Evolutionary conservation across 2,888 invertebrate genomes (phyloP), one percentile per base, ranked within the genome.

Genomic region (Camptogramma bilineatum): DNA sequence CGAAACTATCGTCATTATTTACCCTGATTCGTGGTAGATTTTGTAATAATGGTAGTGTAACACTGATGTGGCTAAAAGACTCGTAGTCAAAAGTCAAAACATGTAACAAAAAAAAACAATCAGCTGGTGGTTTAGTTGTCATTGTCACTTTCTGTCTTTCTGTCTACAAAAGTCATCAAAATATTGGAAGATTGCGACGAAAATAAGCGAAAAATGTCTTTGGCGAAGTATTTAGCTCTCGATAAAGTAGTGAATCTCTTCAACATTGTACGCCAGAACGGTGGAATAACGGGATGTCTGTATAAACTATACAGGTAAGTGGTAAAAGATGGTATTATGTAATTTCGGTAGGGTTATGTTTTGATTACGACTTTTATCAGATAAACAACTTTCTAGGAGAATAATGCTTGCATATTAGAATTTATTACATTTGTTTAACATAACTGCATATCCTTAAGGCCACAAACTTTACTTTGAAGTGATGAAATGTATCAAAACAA

Each of bases 291-390:
- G 28, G 94, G 93, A 2, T 95, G 96, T 0, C 76, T 96, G 56
- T 94, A 93, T 64, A 97, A 96, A 87, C 70, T 97, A 0, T 97
- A 94, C 88, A 96, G 97, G 98, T 97, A 91, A 86, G 78, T 66
- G 17, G 44, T 55, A 65, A 72, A 56, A 39, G 62, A 64, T 72
- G 56, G 69, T 77, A 83, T 91, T 91, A 91, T 91, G 85, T 91
- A 91, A 91, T 88, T 79, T 57, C 17, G 47, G 13, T 69, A n/a
- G 81, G 86, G 83, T 86, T 87, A 84, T 78, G 73, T 77, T 83
- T 73, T 73, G 53, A 18, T 17, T 56, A 46, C 1, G 47, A 54
- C 56, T 62, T 39, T 3, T 39, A 34, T 4, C 10, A 9, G 9
- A 34, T 34, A n/a, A n/a, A 34, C 34, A 34, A 10, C 34, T 13